Conservation (phyloP, 2,797 vertebrate genomes). For the Pseudochirops cupreus region DNA sequence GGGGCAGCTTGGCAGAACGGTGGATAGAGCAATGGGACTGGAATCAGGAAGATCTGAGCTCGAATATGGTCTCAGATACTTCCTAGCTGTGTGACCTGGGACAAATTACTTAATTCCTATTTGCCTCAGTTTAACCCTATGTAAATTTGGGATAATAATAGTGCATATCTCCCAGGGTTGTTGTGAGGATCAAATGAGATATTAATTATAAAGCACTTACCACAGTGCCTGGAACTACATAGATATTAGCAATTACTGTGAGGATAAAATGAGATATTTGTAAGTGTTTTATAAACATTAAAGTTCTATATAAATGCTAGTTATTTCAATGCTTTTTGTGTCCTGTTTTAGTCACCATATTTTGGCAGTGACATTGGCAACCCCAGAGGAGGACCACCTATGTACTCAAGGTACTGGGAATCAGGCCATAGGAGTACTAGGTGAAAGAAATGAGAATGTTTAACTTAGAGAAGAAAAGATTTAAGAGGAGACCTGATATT, state of each 20-base stretch:
- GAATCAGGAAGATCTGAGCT: background rate
- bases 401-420: background rate
- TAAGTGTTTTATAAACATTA: background rate
- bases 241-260: background rate
- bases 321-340: background rate
- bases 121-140: background rate
- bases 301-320: background rate
- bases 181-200: background rate
- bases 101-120: background rate
- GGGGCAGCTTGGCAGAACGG: background rate
- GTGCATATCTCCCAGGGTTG: background rate
- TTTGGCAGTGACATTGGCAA: background rate
- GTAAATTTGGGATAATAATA: background rate
- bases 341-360: background rate
- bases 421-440: background rate
- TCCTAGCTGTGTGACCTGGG: background rate
- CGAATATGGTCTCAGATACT: background rate
- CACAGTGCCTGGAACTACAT: background rate
- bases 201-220: background rate
- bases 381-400: background rate
- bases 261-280: background rate
- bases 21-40: background rate
- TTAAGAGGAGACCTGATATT: background rate
- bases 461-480: background rate
- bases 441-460: background rate